Evolutionary conservation across 1,140 invertebrate genomes (phyloP).

Genomic region (Drosophila ambigua): DNA sequence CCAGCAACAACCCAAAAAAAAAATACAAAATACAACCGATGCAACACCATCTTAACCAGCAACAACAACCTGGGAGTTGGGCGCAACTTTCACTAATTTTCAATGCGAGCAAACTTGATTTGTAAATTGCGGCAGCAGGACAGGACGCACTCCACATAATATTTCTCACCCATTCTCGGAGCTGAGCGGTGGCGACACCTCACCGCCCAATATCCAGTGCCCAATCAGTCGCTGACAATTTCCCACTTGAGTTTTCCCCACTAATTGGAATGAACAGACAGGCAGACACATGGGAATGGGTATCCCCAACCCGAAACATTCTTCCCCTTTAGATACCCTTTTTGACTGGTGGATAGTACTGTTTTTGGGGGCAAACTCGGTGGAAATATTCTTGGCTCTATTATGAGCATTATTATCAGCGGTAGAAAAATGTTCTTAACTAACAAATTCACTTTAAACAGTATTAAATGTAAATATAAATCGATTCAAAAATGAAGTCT

Average conservation of each 20-base stretch:
- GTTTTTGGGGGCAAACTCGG: not conserved
- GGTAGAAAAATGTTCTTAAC: too few relatives aligned
- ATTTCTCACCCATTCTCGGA: conserved; percentile 54
- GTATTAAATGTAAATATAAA: not conserved
- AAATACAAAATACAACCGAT: conserved; percentile 6
- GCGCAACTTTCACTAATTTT: conserved; percentile 73
- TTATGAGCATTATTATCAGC: too few relatives aligned
- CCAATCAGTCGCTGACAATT: conserved; percentile 41
- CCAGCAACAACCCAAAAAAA: conserved; percentile 9
- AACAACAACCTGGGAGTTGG: conserved; percentile 48
- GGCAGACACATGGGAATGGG: conserved; percentile 31
- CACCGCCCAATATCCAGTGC: conserved; percentile 27
- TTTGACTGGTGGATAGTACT: not conserved
- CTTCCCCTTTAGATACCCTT: conserved; percentile 32
- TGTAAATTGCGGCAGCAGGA: conserved; percentile 59
- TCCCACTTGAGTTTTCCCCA: conserved; percentile 41
- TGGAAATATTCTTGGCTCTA: not conserved
- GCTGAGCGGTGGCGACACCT: conserved; percentile 9
- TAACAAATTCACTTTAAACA: too few relatives aligned
- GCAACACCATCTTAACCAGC: conserved; percentile 17
- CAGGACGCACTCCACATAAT: conserved; percentile 66
- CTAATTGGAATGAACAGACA: conserved; percentile 33
- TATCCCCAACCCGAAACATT: conserved; percentile 3
- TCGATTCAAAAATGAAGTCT: too few relatives aligned
- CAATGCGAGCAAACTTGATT: conserved; percentile 67